Percentiles rank a stretch among this genome's conserved stretches.
Evolutionary conservation across 2,797 vertebrate genomes (phyloP).

Genomic region (Spinus olivaceus): DNA sequence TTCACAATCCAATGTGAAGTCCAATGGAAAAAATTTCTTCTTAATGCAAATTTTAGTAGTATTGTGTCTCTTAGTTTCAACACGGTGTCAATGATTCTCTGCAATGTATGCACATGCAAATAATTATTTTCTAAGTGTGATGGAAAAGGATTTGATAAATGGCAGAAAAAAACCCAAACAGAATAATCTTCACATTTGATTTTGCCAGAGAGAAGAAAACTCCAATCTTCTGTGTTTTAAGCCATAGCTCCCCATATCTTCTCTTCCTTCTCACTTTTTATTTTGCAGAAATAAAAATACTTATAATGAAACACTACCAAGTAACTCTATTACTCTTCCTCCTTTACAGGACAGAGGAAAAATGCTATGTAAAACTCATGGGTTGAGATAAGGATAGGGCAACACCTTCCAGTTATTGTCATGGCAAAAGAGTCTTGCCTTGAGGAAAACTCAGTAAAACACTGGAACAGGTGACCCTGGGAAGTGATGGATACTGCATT

Average conservation of each 20-base stretch:
- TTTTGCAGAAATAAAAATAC: not conserved
- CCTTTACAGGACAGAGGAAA: not conserved
- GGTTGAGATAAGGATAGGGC: not conserved
- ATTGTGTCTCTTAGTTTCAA: not conserved
- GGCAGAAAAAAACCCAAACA: not conserved
- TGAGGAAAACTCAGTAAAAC: not conserved
- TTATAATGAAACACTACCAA: not conserved
- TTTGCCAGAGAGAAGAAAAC: not conserved
- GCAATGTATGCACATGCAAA: not conserved
- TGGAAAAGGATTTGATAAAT: not conserved
- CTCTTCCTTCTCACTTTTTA: not conserved
- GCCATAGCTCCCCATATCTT: not conserved
- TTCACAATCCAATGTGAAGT: not conserved
- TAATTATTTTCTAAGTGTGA: not conserved
- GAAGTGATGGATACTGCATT: not conserved
- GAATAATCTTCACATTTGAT: not conserved
- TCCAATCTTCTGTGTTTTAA: not conserved
- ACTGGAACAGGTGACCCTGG: not conserved
- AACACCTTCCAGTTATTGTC: not conserved
- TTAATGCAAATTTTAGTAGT: not conserved
- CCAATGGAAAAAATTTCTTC: not conserved
- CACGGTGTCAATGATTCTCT: not conserved
- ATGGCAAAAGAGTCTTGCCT: not conserved
- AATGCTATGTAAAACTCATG: not conserved
- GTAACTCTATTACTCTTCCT: fast-evolving